A percentile compares a stretch with the other conserved stretches of the same genome.
These are phyloP conservation scores for Semicossyphus pulcher DNA, from an alignment of 2,113 vertebrate genomes.

Conservation along the genomic window DNA sequence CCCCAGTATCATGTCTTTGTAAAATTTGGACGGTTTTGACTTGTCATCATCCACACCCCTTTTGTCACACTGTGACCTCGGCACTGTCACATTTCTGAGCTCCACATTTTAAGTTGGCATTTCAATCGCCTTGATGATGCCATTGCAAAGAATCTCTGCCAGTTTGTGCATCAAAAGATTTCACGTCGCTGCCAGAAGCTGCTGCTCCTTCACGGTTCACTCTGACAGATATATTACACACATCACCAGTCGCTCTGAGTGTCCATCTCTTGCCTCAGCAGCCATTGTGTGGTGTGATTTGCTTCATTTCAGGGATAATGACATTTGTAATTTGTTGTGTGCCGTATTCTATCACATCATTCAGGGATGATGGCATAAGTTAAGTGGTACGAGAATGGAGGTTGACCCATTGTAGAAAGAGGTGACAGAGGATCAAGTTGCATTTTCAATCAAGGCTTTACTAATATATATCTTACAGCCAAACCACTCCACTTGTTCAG, in stretches of 20 bases:
- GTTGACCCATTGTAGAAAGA: slow-evolving; percentile 18
- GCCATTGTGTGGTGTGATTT: slow-evolving; percentile 37
- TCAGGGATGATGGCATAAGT: slow-evolving; percentile 12
- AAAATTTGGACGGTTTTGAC: not conserved
- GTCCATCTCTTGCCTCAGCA: slow-evolving; percentile 27
- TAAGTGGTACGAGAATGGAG: slow-evolving; percentile 40
- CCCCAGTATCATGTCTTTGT: not conserved
- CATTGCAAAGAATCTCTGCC: slow-evolving; percentile 1
- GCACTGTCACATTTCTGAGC: not conserved
- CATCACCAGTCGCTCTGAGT: slow-evolving; percentile 29
- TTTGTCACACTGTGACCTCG: not conserved
- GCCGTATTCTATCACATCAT: slow-evolving; percentile 28
- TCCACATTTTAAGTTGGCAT: slow-evolving; percentile 7
- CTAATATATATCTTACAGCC: not conserved
- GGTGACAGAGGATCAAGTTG: slow-evolving; percentile 26
- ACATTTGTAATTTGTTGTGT: slow-evolving; percentile 54
- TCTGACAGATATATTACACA: slow-evolving; percentile 40
- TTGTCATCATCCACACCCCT: too few relatives aligned
- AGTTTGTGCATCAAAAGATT: slow-evolving; percentile 30
- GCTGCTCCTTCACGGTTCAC: slow-evolving; percentile 4
- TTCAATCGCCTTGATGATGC: slow-evolving; percentile 19
- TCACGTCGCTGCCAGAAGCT: slow-evolving; percentile 7
- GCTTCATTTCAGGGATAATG: slow-evolving; percentile 50
- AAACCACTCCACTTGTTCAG: not conserved
- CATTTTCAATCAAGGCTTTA: not conserved